These are phyloP conservation scores for Podabrus alpinus DNA, from an alignment of 2,888 invertebrate genomes.

Conservation along the genomic window DNA sequence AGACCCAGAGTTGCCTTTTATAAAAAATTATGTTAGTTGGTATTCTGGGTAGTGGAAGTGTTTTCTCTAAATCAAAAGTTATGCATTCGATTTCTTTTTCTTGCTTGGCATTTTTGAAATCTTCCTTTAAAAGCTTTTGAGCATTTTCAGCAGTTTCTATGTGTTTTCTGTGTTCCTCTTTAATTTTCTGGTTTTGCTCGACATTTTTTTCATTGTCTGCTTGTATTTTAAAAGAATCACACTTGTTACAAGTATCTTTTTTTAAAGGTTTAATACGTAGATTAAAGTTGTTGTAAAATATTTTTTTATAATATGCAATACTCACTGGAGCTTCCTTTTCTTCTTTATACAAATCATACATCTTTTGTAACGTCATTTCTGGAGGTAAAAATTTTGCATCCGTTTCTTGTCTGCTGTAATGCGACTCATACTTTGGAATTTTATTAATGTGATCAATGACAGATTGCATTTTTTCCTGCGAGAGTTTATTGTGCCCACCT, in stretches of 20 bases:
- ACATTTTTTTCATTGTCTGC: background rate
- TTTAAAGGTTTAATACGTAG: conserved; percentile 8
- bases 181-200: conserved; percentile 3
- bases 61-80: conserved; percentile 39
- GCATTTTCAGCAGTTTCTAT: conserved; percentile 6
- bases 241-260: conserved; percentile 16
- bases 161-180: conserved; percentile 5
- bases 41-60: conserved; percentile 36
- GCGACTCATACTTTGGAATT: background rate
- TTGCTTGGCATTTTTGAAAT: conserved; percentile 10
- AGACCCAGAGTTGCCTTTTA: too few species aligned
- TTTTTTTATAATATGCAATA: conserved; percentile 8
- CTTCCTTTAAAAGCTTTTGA: conserved; percentile 18
- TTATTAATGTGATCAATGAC: background rate
- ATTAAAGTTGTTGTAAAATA: too few species aligned
- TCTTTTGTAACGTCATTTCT: conserved; percentile 12
- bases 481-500: background rate
- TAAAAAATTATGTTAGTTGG: too few species aligned
- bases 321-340: conserved; percentile 17
- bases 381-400: background rate
- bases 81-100: conserved; percentile 17
- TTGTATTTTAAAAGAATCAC: conserved; percentile 7
- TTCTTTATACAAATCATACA: conserved; percentile 28
- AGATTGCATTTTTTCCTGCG: background rate
- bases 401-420: background rate